These are phyloP conservation scores for Emberiza fucata DNA, from an alignment of 2,113 vertebrate species.

Conservation along the genomic window DNA sequence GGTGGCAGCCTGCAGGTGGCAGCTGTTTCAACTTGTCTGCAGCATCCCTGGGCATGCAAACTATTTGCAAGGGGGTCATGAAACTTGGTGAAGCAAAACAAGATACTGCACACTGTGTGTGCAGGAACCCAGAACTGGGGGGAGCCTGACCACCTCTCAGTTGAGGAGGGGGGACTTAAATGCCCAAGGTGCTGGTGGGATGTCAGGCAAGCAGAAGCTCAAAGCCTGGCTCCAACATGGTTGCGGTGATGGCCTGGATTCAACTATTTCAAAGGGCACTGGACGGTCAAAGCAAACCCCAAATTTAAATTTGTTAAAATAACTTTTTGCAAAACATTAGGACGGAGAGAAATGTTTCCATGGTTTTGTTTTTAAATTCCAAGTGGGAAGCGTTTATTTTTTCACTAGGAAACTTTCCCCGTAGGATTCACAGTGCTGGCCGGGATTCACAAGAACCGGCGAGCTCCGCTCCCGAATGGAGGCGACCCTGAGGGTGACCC, in stretches of 20 bases:
- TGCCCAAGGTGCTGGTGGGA: background rate
- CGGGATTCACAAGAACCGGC: background rate
- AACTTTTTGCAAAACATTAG: constrained; percentile 54
- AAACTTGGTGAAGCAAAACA: background rate
- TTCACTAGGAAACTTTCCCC: constrained; percentile 43
- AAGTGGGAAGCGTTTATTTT: constrained; percentile 57
- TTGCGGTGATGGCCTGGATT: background rate
- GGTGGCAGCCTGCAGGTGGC: background rate
- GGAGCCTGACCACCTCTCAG: background rate
- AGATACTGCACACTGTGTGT: background rate
- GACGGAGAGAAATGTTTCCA: constrained; percentile 41
- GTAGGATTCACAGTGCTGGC: background rate
- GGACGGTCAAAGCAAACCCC: background rate
- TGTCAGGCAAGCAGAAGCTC: rapidly evolving
- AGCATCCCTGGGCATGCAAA: background rate
- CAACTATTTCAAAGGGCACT: constrained; percentile 46
- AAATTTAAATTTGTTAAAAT: constrained; percentile 65
- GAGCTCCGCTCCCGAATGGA: background rate
- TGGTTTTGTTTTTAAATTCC: constrained; percentile 60
- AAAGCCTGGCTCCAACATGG: background rate
- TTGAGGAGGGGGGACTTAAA: background rate
- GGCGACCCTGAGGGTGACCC: background rate
- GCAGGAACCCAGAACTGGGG: background rate
- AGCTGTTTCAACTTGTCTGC: background rate
- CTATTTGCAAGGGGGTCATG: background rate